These are phyloP conservation scores for Chelonus formosanus DNA, from an alignment of 2,888 invertebrate genomes.

Conservation along the genomic window DNA sequence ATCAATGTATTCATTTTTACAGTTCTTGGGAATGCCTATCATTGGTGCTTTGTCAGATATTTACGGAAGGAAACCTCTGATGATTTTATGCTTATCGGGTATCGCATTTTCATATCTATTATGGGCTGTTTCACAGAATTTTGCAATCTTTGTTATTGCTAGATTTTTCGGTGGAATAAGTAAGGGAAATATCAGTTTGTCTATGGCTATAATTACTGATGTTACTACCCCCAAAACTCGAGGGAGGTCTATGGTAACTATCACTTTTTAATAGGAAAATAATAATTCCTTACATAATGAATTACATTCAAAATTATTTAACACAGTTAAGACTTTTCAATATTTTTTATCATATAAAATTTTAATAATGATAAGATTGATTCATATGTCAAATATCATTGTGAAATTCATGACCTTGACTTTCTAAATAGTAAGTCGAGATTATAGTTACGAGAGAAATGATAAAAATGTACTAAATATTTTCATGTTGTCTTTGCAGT, in stretches of 20 bases:
- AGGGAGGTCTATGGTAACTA: slow-evolving; percentile 90
- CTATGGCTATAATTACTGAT: slow-evolving; percentile 95
- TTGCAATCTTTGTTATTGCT: slow-evolving; percentile 90
- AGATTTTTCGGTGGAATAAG: slow-evolving; percentile 93
- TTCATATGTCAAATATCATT: too few species aligned
- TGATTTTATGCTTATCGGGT: slow-evolving; percentile 88
- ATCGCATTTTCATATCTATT: slow-evolving; percentile 85
- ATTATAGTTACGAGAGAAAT: too few species aligned
- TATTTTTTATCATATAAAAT: too few species aligned
- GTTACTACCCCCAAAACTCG: slow-evolving; percentile 84
- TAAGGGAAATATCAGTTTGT: slow-evolving; percentile 95
- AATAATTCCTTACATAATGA: background rate
- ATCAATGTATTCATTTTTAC: slow-evolving; percentile 94
- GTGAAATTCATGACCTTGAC: too few species aligned
- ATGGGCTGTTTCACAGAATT: slow-evolving; percentile 89
- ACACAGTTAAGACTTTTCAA: background rate
- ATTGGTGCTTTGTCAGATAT: slow-evolving; percentile 95
- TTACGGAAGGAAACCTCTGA: slow-evolving; percentile 88
- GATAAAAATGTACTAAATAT: too few species aligned
- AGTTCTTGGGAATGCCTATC: slow-evolving; percentile 93
- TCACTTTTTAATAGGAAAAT: background rate
- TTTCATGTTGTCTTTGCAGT: too few species aligned
- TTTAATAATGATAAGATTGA: too few species aligned
- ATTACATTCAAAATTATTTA: background rate
- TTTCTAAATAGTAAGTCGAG: too few species aligned